A percentile compares a stretch with the other conserved stretches of the same genome.
phyloP scores from a whole-genome alignment of 2,888 invertebrate species.

The Diachrysia chrysitis region DNA sequence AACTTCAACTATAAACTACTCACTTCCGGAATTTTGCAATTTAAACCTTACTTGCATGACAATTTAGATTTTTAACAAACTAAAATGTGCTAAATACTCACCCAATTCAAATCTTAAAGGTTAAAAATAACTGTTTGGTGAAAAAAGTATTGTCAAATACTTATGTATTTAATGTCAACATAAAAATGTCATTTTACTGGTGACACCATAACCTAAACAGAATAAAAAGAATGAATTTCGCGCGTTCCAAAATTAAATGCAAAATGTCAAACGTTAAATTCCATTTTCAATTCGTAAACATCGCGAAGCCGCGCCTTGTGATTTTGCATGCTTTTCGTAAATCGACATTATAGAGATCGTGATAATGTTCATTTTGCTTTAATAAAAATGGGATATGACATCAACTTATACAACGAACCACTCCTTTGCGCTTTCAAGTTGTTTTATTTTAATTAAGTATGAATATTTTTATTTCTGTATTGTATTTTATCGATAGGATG shows the following conservation, averaged over 20 bases:
- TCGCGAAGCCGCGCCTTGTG: slow-evolving; percentile 57
- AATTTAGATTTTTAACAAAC: slow-evolving; percentile 6
- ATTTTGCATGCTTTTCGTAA: slow-evolving; percentile 22
- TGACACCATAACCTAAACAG: slow-evolving; percentile 18
- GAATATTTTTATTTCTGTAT: background rate
- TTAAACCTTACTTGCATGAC: slow-evolving; percentile 9
- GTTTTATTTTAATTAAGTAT: slow-evolving; percentile 26
- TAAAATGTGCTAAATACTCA: background rate
- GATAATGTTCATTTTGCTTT: slow-evolving; percentile 32
- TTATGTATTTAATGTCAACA: no score
- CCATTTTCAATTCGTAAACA: slow-evolving; percentile 71
- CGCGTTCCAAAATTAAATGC: slow-evolving; percentile 55
- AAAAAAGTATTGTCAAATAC: background rate
- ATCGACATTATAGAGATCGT: background rate
- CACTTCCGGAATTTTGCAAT: slow-evolving; percentile 25
- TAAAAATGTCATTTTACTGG: slow-evolving; percentile 22
- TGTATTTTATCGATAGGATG: background rate
- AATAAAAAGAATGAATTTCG: slow-evolving; percentile 31
- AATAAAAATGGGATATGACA: slow-evolving; percentile 42
- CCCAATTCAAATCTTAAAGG: no score
- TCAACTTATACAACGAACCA: slow-evolving; percentile 42
- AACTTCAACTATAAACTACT: slow-evolving; percentile 28
- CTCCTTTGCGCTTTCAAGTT: slow-evolving; percentile 44
- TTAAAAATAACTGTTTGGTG: background rate
- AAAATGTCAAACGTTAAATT: slow-evolving; percentile 73